A percentile compares a stretch with the other conserved stretches of the same genome.
Conservation (phyloP, 2,113 vertebrate genomes). For the Stigmatopora argus region DNA sequence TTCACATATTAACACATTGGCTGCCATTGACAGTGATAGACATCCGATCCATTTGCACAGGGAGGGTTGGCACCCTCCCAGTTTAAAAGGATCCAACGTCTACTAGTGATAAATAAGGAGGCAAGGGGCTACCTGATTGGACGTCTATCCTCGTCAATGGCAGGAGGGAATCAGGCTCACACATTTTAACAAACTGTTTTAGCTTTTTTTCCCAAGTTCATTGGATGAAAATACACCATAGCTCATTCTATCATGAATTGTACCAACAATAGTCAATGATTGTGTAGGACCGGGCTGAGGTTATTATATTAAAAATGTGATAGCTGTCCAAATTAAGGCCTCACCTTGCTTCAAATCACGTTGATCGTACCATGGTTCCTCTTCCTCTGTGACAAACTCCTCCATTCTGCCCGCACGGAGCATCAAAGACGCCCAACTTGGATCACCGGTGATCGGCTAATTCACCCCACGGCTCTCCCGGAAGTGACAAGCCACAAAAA, state of each 20-base stretch:
- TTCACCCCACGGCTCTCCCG: slow-evolving; percentile 37
- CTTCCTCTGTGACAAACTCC: slow-evolving; percentile 89
- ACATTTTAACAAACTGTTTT: not conserved
- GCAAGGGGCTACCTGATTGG: too few species aligned
- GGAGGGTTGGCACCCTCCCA: too few species aligned
- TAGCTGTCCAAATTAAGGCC: not conserved
- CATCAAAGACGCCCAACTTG: slow-evolving; percentile 52
- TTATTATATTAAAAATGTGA: not conserved
- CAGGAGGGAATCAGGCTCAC: not conserved
- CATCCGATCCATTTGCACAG: too few species aligned
- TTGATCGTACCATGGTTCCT: slow-evolving; percentile 96
- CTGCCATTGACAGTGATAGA: too few species aligned
- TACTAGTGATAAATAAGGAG: too few species aligned
- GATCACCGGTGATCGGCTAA: slow-evolving; percentile 19
- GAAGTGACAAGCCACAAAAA: slow-evolving; percentile 50
- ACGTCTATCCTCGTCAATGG: too few species aligned
- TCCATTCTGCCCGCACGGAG: slow-evolving; percentile 85
- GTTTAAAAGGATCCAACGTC: too few species aligned
- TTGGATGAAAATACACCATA: not conserved
- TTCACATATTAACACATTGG: slow-evolving; percentile 3
- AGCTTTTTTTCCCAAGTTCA: not conserved
- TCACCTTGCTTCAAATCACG: slow-evolving; percentile 94
- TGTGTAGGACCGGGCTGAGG: slow-evolving; percentile 3
- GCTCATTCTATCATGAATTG: not conserved
- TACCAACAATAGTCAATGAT: not conserved